Evolutionary conservation across 2,888 invertebrate species (phyloP), one percentile per base, ranked within the genome.

Genomic region (Apotomis turbidana): DNA sequence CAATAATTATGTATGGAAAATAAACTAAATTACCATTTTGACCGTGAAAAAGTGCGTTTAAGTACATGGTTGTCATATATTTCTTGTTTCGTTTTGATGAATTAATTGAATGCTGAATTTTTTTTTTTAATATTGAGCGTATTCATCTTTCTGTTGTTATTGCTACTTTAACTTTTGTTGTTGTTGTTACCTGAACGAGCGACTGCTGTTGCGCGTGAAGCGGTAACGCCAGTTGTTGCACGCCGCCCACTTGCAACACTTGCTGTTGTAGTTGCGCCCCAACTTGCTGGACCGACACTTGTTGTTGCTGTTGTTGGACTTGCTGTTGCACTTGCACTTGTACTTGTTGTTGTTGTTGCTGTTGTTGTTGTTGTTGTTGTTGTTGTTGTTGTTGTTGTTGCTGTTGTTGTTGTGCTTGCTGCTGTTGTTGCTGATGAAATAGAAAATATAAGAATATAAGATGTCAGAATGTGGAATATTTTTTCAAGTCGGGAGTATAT

Each of bases 211-310:
- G 89, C 71, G 89, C 79, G 70, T 90, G 89, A 76, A 91, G 84
- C 3, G 91, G 92, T 78, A 93, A 86, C 0, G 90, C 84, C 0
- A 93, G 86, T 76, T 93, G 93, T 76, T 91, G 93, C 79, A 93
- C 89, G 74, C 88, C 85, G 79, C 90, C 90, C 69, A 93, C 92
- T 74, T 91, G 91, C 83, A 92, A 74, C 83, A 91, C 88, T 75
- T 90, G 91, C 76, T 90, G 92, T 78, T 85, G 81, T 76, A 85
- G 78, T 74, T 87, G 87, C 52, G 85, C 69, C 55, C 71, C 49
- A 8, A 71, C 71, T 15, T 76, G 76, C 69, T 76, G 77, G 52
- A 71, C 68, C 51, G 76, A 75, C 64, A 76, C 76, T 27, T 78
- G 77, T 67, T 77, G 78, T 41, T 76, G 76, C n/a, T 62, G 8